phyloP scores from a whole-genome alignment of 1,140 invertebrate species.

The Drosophila yakuba region DNA sequence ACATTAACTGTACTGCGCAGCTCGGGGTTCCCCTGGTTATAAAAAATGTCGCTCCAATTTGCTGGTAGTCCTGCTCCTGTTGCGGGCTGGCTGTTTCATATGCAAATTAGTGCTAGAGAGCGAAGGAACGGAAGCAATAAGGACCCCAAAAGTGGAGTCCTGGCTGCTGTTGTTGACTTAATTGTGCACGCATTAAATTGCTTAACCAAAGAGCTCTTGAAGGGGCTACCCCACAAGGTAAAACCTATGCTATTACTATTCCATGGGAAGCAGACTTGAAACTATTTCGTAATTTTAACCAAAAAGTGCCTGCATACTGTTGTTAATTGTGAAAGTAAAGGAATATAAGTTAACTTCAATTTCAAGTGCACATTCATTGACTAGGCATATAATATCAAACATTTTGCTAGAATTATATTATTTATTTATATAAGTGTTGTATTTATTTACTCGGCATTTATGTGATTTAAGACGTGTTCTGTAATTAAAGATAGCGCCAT shows the following conservation, averaged over 20 bases:
- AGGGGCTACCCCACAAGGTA: conserved; percentile 16
- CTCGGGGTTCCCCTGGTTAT: conserved; percentile 25
- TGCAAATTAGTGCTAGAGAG: conserved; percentile 64
- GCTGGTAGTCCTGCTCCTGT: conserved; percentile 22
- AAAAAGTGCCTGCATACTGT: background rate
- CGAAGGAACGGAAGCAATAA: conserved; percentile 35
- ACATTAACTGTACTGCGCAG: conserved; percentile 61
- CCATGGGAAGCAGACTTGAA: background rate
- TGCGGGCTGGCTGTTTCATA: conserved; percentile 47
- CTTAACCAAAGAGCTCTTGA: conserved; percentile 59
- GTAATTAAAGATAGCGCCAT: conserved; percentile 12
- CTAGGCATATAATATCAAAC: too few species aligned
- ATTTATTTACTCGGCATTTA: too few species aligned
- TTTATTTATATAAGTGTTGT: too few species aligned
- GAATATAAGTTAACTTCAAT: too few species aligned
- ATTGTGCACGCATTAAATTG: conserved; percentile 78
- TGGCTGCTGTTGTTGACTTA: conserved; percentile 70
- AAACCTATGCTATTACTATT: conserved; percentile 6
- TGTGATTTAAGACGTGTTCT: background rate
- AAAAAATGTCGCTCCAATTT: conserved; percentile 64
- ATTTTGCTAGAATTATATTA: too few species aligned
- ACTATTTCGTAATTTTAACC: background rate
- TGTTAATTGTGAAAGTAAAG: background rate
- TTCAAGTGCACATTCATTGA: too few species aligned
- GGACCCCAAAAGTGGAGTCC: conserved; percentile 42